Conservation (phyloP, 2,797 vertebrate genomes). For the Phataginus tricuspis region DNA sequence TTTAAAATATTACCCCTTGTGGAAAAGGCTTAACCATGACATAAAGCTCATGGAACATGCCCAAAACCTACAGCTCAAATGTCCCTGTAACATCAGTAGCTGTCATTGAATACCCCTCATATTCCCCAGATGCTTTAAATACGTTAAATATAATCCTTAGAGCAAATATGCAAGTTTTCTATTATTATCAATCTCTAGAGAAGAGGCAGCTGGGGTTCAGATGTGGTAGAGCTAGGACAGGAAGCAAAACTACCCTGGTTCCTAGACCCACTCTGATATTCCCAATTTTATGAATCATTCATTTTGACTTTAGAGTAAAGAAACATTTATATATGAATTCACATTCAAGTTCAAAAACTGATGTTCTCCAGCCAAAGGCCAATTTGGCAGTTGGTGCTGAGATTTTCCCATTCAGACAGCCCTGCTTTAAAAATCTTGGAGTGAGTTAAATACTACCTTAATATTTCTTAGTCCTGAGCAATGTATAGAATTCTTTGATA, state of each 20-base stretch:
- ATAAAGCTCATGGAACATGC: constrained; percentile 38
- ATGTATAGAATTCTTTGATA: background rate
- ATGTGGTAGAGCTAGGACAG: background rate
- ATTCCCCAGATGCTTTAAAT: constrained; percentile 59
- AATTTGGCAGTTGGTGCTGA: background rate
- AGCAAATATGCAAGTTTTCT: background rate
- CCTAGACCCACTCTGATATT: background rate
- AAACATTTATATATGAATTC: background rate
- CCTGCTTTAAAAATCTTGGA: background rate
- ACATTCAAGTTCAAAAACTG: background rate
- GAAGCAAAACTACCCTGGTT: background rate
- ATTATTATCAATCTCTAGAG: background rate
- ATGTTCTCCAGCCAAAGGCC: background rate
- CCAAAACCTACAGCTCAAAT: constrained; percentile 40
- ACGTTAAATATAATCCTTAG: constrained; percentile 47
- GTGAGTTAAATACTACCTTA: background rate
- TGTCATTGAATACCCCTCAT: constrained; percentile 38
- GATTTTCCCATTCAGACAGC: background rate
- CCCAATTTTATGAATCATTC: background rate
- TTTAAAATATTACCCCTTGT: constrained; percentile 59
- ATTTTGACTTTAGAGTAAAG: background rate
- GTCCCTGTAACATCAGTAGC: constrained; percentile 47
- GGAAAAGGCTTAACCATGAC: constrained; percentile 55
- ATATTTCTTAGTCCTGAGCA: background rate
- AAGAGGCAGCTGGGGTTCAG: background rate